Conservation (phyloP, 2,113 vertebrate genomes). For the Catagonus wagneri region DNA sequence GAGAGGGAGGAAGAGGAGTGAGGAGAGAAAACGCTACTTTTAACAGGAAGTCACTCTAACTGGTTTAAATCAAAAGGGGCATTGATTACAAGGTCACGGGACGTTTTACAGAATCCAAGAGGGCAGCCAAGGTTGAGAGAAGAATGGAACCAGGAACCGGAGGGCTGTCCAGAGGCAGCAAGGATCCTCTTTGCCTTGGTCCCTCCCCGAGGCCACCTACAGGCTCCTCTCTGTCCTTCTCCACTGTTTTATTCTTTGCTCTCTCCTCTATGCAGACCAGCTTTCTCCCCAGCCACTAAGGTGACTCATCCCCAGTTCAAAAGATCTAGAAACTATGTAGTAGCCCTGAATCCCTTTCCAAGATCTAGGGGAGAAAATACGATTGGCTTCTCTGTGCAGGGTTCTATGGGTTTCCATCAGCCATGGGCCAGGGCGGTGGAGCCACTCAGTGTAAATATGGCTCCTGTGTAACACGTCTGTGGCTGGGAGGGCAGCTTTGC, state of each 20-base stretch:
- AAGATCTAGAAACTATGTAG: background rate
- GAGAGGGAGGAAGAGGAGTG: background rate
- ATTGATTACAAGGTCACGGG: background rate
- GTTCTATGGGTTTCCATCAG: background rate
- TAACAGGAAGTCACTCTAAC: constrained; percentile 10
- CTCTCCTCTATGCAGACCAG: background rate
- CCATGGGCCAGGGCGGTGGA: background rate
- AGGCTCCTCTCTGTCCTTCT: background rate
- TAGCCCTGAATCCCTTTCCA: background rate
- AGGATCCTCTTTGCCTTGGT: background rate
- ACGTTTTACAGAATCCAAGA: background rate
- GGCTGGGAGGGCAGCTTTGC: background rate
- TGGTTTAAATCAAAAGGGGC: background rate
- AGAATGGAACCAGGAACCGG: background rate
- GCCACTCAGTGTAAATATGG: fast-evolving
- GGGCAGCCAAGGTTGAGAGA: background rate
- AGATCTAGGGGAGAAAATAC: background rate
- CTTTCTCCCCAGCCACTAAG: background rate
- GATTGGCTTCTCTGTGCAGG: background rate
- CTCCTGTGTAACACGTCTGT: background rate
- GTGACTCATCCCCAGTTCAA: background rate
- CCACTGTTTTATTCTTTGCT: background rate
- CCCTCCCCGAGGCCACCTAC: background rate
- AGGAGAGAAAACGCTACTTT: background rate
- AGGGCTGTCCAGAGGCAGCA: background rate